Evolutionary conservation across 2,888 invertebrate genomes (phyloP), one percentile per base, ranked within the genome.

Genomic region (Erpobdella octoculata): DNA sequence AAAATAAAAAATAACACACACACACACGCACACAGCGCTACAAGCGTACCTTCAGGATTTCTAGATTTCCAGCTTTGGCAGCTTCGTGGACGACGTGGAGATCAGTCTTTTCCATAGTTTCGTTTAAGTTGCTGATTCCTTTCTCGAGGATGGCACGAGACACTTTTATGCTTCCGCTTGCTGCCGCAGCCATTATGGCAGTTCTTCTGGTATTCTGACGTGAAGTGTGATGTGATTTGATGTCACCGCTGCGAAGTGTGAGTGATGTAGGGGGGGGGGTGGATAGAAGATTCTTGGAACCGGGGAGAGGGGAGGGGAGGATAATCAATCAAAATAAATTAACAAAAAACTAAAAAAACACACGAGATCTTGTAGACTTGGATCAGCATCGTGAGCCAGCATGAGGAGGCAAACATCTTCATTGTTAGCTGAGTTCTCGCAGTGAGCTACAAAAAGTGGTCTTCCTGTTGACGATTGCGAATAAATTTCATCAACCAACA

Each of bases 21-120:
- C 12, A 41, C 12, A 15, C 12, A 41, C 46, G n/a, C 46, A 41
- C n/a, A 15, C n/a, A 41, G n/a, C n/a, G n/a, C 12, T 41, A 15
- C n/a, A 15, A 21, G 21, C 64, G 33, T n/a, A 78, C 77, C 28
- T 74, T 41, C 41, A 75, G 37, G 31, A 70, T 48, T n/a, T 76
- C 75, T 12, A 76, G 41, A 71, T 78, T 78, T 25, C 83, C 83
- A 65, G 78, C 79, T 71, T 77, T 76, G 9, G 83, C 83, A 36
- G 83, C 83, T 74, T 80, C 80, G 73, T 83, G 83, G 36, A 79
- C 78, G 8, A 82, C 82, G 74, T 79, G 79, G 68, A 78, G 78
- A 48, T 79, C 79, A 41, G 78, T 77, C 18, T 78, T 75, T 67
- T 80, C 79, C 36, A 79, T 75, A 4, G 75, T 70, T 61, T 75